These are phyloP conservation scores for Anastatus disparis DNA, from an alignment of 1,140 invertebrate species.

Conservation along the genomic window DNA sequence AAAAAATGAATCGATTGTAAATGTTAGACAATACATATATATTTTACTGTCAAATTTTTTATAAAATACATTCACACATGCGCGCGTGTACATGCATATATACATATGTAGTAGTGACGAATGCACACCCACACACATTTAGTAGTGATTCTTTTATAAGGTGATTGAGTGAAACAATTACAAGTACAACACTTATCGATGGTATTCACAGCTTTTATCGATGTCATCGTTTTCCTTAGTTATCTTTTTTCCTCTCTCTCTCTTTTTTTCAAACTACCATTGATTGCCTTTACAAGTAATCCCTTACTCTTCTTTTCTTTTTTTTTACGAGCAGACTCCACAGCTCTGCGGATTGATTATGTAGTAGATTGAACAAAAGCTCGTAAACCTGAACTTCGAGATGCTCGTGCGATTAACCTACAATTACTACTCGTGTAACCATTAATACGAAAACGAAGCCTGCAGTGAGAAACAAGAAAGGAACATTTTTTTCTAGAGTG, in stretches of 20 bases:
- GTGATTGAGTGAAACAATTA: conserved; percentile 13
- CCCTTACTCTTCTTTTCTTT: not conserved
- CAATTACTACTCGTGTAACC: not conserved
- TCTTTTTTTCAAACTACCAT: not conserved
- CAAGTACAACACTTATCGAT: conserved; percentile 7
- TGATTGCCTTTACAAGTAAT: not conserved
- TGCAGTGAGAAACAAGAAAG: too few relatives aligned
- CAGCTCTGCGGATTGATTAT: conserved; percentile 14
- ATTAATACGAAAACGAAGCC: too few relatives aligned
- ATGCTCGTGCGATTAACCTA: not conserved
- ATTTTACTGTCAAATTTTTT: too few relatives aligned
- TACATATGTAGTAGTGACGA: too few relatives aligned
- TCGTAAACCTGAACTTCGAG: conserved; percentile 2
- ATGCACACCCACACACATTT: too few relatives aligned
- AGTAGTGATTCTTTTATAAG: not conserved
- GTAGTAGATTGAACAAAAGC: conserved; percentile 1
- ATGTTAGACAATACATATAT: too few relatives aligned
- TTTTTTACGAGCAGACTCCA: not conserved
- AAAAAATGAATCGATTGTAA: too few relatives aligned
- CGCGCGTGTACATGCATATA: too few relatives aligned
- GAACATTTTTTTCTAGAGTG: too few relatives aligned
- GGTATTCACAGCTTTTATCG: not conserved
- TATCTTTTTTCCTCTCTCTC: not conserved
- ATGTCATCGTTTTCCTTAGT: not conserved
- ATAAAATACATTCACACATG: too few relatives aligned